A percentile compares a stretch with the other conserved stretches of the same genome.
phyloP scores from a whole-genome alignment of 2,888 invertebrate genomes.

The Ophion slaviceki region DNA sequence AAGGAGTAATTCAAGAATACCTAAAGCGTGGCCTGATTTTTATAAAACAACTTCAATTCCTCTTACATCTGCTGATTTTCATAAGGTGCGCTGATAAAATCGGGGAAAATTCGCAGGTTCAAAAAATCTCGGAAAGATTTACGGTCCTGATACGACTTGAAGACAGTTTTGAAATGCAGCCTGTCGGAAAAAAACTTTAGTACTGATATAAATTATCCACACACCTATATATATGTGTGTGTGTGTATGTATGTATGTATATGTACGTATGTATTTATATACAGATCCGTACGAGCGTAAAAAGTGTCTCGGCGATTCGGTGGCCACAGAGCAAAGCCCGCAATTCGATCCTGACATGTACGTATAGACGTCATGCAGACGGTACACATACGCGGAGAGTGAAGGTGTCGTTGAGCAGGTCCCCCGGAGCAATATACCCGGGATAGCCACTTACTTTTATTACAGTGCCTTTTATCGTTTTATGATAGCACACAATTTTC shows the following conservation, averaged over 20 bases:
- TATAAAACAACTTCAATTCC: no score
- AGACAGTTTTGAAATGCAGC: no score
- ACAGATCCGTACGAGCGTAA: not conserved
- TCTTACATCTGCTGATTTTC: no score
- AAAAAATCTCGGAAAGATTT: no score
- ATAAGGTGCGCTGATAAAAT: no score
- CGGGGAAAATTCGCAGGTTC: no score
- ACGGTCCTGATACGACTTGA: no score
- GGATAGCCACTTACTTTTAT: slow-evolving; percentile 70
- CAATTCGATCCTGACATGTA: slow-evolving; percentile 24
- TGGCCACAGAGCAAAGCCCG: slow-evolving; percentile 24
- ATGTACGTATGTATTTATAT: not conserved
- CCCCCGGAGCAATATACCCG: slow-evolving; percentile 56
- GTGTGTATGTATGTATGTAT: not conserved
- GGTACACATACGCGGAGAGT: slow-evolving; percentile 9
- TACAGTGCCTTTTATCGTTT: slow-evolving; percentile 69
- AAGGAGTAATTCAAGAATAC: no score
- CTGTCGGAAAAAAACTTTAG: no score
- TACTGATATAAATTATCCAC: no score
- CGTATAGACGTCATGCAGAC: not conserved
- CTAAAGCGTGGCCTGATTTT: no score
- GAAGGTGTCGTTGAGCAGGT: slow-evolving; percentile 32
- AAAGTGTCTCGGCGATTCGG: slow-evolving; percentile 35
- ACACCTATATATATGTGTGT: not conserved
- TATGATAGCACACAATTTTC: slow-evolving; percentile 66